Evolutionary conservation across 2,888 invertebrate species (phyloP).

Genomic region (Mantis religiosa): DNA sequence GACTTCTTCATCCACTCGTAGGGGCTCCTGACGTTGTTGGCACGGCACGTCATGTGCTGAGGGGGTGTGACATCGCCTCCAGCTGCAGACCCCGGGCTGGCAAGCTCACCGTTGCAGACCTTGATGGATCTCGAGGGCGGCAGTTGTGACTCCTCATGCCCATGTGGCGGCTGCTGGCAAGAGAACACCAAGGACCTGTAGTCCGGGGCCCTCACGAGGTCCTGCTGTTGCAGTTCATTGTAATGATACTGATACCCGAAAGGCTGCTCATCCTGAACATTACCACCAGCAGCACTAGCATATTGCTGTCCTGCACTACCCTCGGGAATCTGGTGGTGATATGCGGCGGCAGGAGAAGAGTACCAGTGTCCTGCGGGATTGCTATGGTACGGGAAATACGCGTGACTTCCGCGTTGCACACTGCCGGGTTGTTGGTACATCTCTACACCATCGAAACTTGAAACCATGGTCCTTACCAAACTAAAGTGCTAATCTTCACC

Average conservation of each 20-base stretch:
- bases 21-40: slow-evolving; percentile 72
- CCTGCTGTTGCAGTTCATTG: slow-evolving; percentile 27
- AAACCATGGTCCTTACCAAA: slow-evolving; percentile 55
- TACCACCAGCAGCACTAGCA: slow-evolving; percentile 24
- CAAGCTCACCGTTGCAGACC: slow-evolving; percentile 56
- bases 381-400: slow-evolving; percentile 21
- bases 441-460: slow-evolving; percentile 66
- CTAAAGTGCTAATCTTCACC: slow-evolving; percentile 5
- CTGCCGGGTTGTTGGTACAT: slow-evolving; percentile 52
- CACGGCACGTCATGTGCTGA: slow-evolving; percentile 46
- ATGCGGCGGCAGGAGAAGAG: slow-evolving; percentile 52
- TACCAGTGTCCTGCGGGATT: slow-evolving; percentile 41
- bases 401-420: slow-evolving; percentile 41
- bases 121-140: slow-evolving; percentile 57
- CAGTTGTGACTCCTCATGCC: slow-evolving; percentile 36
- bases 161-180: slow-evolving; percentile 49
- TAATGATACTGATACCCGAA: slow-evolving; percentile 25
- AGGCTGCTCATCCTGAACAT: slow-evolving; percentile 28
- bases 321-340: slow-evolving; percentile 37
- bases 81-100: slow-evolving; percentile 51
- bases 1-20: slow-evolving; percentile 93
- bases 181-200: slow-evolving; percentile 32
- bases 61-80: slow-evolving; percentile 42
- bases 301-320: slow-evolving; percentile 31
- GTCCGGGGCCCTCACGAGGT: slow-evolving; percentile 23